These are phyloP conservation scores for Lasioglossum lativentre DNA, from an alignment of 2,888 invertebrate genomes.

Conservation along the genomic window DNA sequence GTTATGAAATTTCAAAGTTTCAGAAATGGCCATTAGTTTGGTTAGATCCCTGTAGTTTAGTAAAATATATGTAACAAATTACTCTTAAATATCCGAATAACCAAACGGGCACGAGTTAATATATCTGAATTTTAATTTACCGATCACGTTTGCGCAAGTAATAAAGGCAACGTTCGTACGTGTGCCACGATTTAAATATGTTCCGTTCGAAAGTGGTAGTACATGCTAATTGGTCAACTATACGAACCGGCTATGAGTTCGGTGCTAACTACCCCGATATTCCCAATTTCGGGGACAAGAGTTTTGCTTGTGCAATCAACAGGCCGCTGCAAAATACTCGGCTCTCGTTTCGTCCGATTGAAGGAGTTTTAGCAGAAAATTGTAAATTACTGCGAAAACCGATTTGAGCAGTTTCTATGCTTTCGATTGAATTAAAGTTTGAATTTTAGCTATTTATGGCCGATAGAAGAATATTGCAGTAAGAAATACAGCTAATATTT, in stretches of 20 bases:
- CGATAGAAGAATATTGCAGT: neutral
- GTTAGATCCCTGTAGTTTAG: too few species aligned
- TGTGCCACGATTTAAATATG: constrained; percentile 35
- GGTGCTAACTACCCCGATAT: constrained; percentile 2
- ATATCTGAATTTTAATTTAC: constrained; percentile 6
- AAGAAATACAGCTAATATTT: too few species aligned
- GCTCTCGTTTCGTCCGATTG: neutral
- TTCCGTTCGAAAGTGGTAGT: constrained; percentile 34
- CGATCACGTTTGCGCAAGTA: constrained; percentile 38
- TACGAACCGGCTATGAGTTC: neutral
- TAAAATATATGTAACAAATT: neutral
- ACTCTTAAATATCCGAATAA: neutral
- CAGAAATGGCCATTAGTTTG: too few species aligned
- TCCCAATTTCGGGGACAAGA: constrained; percentile 12
- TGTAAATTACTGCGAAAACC: neutral
- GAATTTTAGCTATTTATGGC: neutral
- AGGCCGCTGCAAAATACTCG: neutral
- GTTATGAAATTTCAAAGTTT: too few species aligned
- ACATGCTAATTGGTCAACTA: constrained; percentile 47
- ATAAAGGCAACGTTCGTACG: constrained; percentile 14
- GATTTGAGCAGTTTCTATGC: neutral
- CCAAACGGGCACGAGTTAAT: neutral
- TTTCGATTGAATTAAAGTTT: neutral
- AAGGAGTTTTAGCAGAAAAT: constrained; percentile 6
- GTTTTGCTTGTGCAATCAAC: constrained; percentile 7